These are phyloP conservation scores for Acanthis flammea DNA, from an alignment of 2,797 vertebrate genomes.

Conservation along the genomic window DNA sequence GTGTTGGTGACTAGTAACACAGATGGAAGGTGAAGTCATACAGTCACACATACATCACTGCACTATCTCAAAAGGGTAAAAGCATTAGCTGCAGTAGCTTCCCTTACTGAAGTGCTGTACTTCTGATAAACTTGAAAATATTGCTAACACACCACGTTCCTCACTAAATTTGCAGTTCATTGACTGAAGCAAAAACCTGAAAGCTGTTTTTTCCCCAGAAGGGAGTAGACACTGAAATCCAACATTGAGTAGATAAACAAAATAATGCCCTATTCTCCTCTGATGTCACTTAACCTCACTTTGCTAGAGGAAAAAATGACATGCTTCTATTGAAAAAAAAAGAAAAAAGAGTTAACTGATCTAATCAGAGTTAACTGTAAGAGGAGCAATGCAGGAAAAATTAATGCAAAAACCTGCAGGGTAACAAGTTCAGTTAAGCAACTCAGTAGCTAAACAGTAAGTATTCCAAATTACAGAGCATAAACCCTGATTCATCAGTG, in stretches of 20 bases:
- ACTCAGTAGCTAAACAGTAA: background rate
- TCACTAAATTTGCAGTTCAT: background rate
- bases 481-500: background rate
- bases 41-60: too few relatives aligned
- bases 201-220: background rate
- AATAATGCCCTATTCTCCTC: background rate
- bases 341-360: background rate
- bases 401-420: background rate
- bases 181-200: background rate
- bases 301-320: background rate
- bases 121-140: background rate
- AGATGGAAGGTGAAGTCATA: background rate
- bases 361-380: background rate
- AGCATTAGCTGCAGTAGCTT: background rate
- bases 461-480: background rate
- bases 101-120: background rate
- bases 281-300: background rate
- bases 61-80: background rate
- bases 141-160: background rate
- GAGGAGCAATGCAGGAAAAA: background rate
- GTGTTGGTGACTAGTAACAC: background rate
- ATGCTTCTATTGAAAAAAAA: background rate
- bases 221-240: background rate
- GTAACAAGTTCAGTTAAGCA: background rate
- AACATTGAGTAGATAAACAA: background rate